Base-by-base conservation (phyloP, 2,113 vertebrate species). In the Macaca mulatta region DNA sequence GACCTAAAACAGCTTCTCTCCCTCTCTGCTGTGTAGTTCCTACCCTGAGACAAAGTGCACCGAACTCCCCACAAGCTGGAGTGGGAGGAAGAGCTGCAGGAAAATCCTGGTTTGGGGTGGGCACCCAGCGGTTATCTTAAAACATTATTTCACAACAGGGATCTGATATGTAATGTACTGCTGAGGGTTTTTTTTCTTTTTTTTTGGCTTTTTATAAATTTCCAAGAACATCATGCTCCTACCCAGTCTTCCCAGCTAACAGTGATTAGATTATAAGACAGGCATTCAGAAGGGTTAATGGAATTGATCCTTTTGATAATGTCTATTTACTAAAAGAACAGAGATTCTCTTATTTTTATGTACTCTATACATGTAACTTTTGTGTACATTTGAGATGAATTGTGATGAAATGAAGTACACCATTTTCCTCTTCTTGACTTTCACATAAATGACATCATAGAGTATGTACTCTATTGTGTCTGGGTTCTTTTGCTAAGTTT, bases 401-500 rank as follows among this genome's bases (percentile, higher is more conserved):
- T 61, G 20, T 69, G 92, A 16, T 69, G 64, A 77, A 83, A 72
- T 30, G 35, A 97, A 88, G 38, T 23, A 57, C 2, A 38, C 3
- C 23, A 35, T 83, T 86, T 93, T 67, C 40, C 64, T 59, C 11
- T 94, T 81, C 57, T 79, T 74, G 45, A 57, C 32, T 25, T 74
- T 90, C 32, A 70, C 43, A 11, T 48, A 45, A 50, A 77, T 13
- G 22, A 64, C 30, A 27, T 45, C 25, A 16, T 30, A 18, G 0
- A 64, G 16, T 13, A 38, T 8, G 1, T 55, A n/a, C 25, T 57
- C 35, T 84, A 45, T 30, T 11, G 32, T 84, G 27, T 72, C n/a
- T 78, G 30, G 27, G 84, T 94, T 89, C 27, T 90, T 96, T 78
- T 50, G 64, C 50, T 93, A n/a, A 57, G 61, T n/a, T 96, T 48